phyloP scores from a whole-genome alignment of 2,797 vertebrate genomes.

The Salmo trutta region DNA sequence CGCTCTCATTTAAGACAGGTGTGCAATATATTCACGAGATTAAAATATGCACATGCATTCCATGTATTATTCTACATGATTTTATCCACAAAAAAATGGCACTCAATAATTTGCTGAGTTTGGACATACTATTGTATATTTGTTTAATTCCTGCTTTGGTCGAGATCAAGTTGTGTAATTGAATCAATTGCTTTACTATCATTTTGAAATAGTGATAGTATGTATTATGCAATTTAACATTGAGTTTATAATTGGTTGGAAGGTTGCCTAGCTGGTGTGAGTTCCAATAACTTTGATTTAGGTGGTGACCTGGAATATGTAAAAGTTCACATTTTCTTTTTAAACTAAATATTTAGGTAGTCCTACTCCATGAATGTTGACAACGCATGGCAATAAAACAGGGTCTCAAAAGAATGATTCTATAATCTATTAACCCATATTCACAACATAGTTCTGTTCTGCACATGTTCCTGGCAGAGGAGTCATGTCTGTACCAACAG shows the following conservation, averaged over 20 bases:
- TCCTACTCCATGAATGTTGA: not conserved
- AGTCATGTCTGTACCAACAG: slow-evolving; percentile 1
- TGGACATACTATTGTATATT: not conserved
- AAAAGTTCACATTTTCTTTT: not conserved
- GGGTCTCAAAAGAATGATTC: not conserved
- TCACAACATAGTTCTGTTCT: not conserved
- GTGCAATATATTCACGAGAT: not conserved
- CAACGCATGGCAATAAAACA: not conserved
- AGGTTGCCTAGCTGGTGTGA: not conserved
- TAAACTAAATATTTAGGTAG: not conserved
- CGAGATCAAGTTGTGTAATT: slow-evolving; percentile 24
- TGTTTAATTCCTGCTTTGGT: slow-evolving; percentile 32
- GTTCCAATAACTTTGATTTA: not conserved
- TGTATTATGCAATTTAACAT: not conserved
- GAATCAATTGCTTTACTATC: not conserved
- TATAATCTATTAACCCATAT: not conserved
- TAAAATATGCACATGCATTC: not conserved
- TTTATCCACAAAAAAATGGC: not conserved
- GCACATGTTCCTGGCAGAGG: slow-evolving; percentile 16
- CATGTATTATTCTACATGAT: not conserved
- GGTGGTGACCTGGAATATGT: not conserved
- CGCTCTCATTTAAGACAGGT: not conserved
- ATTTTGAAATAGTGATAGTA: not conserved
- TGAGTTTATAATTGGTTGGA: not conserved
- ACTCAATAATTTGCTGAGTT: slow-evolving; percentile 5